phyloP scores from a whole-genome alignment of 23 tunicate genomes.

The Pegea sp. region DNA sequence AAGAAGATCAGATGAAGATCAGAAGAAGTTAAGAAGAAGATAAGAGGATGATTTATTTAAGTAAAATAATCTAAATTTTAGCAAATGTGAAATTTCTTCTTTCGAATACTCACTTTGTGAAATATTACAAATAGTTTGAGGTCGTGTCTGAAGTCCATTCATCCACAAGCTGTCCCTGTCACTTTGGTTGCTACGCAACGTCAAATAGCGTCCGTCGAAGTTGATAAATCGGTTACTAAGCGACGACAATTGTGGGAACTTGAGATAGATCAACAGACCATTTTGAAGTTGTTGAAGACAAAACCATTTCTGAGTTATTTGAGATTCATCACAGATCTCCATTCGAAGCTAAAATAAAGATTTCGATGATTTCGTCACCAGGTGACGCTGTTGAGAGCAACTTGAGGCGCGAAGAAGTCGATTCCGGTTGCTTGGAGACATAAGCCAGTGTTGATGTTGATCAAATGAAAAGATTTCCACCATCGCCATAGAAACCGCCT shows the following conservation, averaged over 20 bases:
- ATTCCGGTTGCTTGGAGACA: slow-evolving; percentile 56
- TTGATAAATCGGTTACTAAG: slow-evolving; percentile 1
- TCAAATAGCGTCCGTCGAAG: slow-evolving; percentile 7
- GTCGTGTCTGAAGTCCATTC: slow-evolving; percentile 36
- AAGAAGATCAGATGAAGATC: no score
- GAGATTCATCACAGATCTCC: slow-evolving; percentile 16
- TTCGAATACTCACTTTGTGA: slow-evolving; percentile 17
- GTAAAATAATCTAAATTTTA: not conserved
- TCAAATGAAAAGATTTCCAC: slow-evolving; percentile 46
- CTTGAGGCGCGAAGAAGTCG: no score
- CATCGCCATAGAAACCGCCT: slow-evolving; percentile 43
- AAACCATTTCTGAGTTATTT: slow-evolving; percentile 34
- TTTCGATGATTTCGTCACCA: no score
- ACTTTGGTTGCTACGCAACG: slow-evolving; percentile 20
- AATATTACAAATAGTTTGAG: slow-evolving; percentile 24
- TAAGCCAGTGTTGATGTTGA: slow-evolving; percentile 52
- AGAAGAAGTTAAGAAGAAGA: not conserved
- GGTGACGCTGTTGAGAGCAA: no score
- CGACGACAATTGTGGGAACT: no score
- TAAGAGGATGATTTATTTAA: not conserved
- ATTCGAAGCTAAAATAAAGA: slow-evolving; percentile 37
- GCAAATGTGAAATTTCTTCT: not conserved
- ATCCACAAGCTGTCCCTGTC: slow-evolving; percentile 26
- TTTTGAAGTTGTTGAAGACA: no score
- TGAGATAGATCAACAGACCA: no score